A percentile compares a stretch with the other conserved stretches of the same genome.
Evolutionary conservation across 1,140 invertebrate species (phyloP).

Genomic region (Aplysia californica): DNA sequence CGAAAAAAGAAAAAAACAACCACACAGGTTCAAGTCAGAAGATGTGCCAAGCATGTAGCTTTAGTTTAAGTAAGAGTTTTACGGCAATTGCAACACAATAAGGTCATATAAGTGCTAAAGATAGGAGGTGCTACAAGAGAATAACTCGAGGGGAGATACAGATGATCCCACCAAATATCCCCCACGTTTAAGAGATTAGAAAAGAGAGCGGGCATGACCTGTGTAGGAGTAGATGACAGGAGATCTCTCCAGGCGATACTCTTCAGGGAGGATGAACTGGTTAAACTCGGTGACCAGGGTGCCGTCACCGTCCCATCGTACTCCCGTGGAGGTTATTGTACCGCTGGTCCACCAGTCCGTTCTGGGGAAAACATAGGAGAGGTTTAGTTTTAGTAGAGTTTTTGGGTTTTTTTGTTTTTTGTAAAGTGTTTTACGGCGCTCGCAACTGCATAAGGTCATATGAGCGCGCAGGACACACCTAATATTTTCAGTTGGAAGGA

Average conservation of each 20-base stretch:
- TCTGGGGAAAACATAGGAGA: not conserved
- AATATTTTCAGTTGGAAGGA: not conserved
- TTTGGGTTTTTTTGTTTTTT: not conserved
- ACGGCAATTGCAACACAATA: not conserved
- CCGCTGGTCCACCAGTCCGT: conserved; percentile 13
- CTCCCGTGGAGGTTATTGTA: not conserved
- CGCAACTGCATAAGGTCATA: not conserved
- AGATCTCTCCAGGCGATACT: not conserved
- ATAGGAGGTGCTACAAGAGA: too few species aligned
- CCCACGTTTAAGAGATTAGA: not conserved
- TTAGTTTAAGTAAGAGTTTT: too few species aligned
- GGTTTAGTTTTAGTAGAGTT: too few species aligned
- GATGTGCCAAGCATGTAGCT: too few species aligned
- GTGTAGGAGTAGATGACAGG: conserved; percentile 3
- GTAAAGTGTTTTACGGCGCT: not conserved
- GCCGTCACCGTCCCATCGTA: conserved; percentile 11
- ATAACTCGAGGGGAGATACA: not conserved
- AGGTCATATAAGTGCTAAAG: not conserved
- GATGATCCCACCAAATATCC: not conserved
- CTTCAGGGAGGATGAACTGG: not conserved
- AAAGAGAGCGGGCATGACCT: not conserved
- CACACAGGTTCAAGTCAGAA: too few species aligned
- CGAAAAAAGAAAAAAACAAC: too few species aligned
- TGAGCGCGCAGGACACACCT: not conserved
- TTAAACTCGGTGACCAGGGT: not conserved